Evolutionary conservation across 2,888 invertebrate species (phyloP), one percentile per base, ranked within the genome.

Genomic region (Ryuthela nishihirai): DNA sequence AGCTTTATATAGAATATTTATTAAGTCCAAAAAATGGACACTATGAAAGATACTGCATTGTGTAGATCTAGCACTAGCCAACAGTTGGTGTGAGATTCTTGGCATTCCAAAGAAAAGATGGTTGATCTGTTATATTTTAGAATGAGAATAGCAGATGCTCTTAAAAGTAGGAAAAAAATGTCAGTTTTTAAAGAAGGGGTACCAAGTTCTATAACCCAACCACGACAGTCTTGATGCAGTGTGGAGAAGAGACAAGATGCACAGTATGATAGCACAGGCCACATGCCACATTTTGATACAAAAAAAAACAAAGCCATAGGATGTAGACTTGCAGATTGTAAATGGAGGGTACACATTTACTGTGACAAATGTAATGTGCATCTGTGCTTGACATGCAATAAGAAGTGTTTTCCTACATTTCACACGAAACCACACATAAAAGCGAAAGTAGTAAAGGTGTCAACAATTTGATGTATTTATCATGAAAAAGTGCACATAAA

Each of bases 21-120:
- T 67, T 25, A 49, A 64, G 52, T 62, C 64, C 6, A 52, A 63
- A 50, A 66, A 67, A 45, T 66, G 64, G 65, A 62, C 67, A 41
- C 46, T 64, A 35, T 34, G 64, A 21, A 56, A 68, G 65, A 68
- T 52, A n/a, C 36, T 44, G 17, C 58, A 65, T 46, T 42, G 42
- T 17, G 35, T 64, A 29, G 65, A 65, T 24, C 23, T 64, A 15
- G 55, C 64, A n/a, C 36, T 65, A 17, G 50, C 49, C n/a, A 59
- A 64, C 18, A 47, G 44, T 24, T 62, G 55, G 62, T 34, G 34
- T 34, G 9, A 3, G 34, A 34, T 5, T 7, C 4, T 34, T 34
- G 9, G 9, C 3, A 7, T 34, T 5, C 4, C 34, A 5, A 34
- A 34, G 34, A 34, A 34, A 34, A 7, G 15, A 5, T 3, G 3